Base-by-base conservation (phyloP, 2,797 vertebrate genomes). In the Thalassophryne amazonica region DNA sequence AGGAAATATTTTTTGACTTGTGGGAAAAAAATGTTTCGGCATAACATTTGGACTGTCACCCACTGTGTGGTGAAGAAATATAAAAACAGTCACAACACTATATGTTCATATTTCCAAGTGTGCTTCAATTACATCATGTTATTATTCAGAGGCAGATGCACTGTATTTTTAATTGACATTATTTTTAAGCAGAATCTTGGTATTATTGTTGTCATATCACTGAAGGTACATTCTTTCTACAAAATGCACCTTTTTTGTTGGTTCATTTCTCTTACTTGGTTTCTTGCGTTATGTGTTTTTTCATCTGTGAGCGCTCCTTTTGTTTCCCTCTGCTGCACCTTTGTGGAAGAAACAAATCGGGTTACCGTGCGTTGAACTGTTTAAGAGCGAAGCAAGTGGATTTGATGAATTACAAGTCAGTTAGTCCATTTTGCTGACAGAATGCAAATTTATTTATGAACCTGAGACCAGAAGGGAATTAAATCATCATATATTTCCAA, bases 391-490 rank as follows among this genome's bases (percentile, higher is more conserved):
- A 80, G 60, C 61, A 61, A n/a, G 51, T 12, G 15, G 56, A 49
- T 76, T 76, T 80, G 67, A 86, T 78, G 47, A 82, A 83, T 86
- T 83, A 73, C 61, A 73, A 81, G 70, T 76, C 76, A 78, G 49
- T 79, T 77, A 78, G 74, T 67, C 41, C 54, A 42, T 78, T 80
- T 51, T 72, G 58, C 74, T 77, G 72, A 69, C 73, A 29, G 59
- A 76, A 87, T 88, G 81, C 54, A 86, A 84, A 88, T 86, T 60
- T 83, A 86, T 86, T 86, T 86, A 86, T 80, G 76, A 86, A 64
- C 60, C 55, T 35, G 51, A 64, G 63, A 77, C 76, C 62, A 48
- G 56, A 35, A 73, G 81, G 80, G 83, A 85, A 90, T 90, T 73
- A 85, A 90, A 90, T 89, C 83, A 86, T 84, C 78, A 86, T 83